Conservation (phyloP, 2,113 vertebrate genomes). For the Machaerirhynchus nigripectus region DNA sequence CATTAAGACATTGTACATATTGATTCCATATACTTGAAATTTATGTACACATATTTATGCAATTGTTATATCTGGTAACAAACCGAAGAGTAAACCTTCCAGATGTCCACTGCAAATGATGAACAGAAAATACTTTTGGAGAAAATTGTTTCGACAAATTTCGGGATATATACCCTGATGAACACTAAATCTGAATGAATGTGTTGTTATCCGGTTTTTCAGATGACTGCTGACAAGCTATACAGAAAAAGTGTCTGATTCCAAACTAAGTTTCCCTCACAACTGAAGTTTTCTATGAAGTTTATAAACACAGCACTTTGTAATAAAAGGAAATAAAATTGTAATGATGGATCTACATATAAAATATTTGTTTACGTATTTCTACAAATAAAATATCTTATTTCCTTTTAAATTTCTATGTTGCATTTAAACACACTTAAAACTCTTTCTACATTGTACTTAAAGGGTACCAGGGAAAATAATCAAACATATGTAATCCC, state of each 20-base stretch:
- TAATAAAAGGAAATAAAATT: not conserved
- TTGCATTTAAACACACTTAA: not conserved
- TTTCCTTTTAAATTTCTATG: not conserved
- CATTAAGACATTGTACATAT: not conserved
- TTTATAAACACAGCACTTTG: not conserved
- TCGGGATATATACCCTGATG: not conserved
- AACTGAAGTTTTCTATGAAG: not conserved
- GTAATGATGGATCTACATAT: not conserved
- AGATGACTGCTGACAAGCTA: not conserved
- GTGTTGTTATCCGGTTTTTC: not conserved
- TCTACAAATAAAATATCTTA: not conserved
- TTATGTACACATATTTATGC: not conserved
- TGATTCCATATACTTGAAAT: not conserved
- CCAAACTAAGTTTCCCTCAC: not conserved
- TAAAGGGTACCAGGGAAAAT: not conserved
- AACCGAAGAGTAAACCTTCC: not conserved
- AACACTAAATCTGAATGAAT: not conserved
- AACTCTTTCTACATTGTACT: not conserved
- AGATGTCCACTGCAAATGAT: not conserved
- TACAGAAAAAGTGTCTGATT: not conserved
- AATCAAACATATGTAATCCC: not conserved
- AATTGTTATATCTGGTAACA: not conserved
- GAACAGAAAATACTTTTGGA: not conserved
- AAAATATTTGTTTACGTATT: not conserved
- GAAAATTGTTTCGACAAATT: not conserved